Conservation (phyloP, 2,113 vertebrate genomes). For the Lepus americanus region DNA sequence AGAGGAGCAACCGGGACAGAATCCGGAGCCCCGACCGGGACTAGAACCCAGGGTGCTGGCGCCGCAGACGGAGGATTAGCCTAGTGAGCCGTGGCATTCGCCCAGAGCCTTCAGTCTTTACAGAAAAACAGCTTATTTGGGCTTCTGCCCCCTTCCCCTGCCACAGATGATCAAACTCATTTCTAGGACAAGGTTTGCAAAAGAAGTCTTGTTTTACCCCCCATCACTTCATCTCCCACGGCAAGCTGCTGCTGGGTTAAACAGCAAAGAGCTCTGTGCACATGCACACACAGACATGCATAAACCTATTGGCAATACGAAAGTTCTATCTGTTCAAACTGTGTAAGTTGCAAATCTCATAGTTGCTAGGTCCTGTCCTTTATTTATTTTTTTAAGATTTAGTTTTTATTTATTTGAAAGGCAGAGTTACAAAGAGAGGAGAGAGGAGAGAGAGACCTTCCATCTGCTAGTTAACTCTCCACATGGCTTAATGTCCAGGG, state of each 20-base stretch:
- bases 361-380: neutral
- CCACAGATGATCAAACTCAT: neutral
- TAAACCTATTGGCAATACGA: neutral
- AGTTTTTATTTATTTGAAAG: too few species aligned
- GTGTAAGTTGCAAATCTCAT: neutral
- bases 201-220: neutral
- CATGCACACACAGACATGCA: fast-evolving
- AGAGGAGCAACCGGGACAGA: too few species aligned
- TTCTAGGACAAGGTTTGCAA: neutral
- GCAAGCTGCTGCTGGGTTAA: neutral
- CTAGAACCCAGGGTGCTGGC: too few species aligned
- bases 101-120: neutral
- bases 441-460: too few species aligned
- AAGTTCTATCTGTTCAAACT: neutral
- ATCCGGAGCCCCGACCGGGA: too few species aligned
- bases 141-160: neutral
- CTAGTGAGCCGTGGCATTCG: too few species aligned
- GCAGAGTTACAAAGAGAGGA: too few species aligned
- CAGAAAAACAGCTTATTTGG: neutral
- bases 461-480: too few species aligned
- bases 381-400: too few species aligned
- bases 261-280: neutral
- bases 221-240: neutral
- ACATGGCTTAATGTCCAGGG: too few species aligned
- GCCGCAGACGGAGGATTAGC: too few species aligned